Base-by-base conservation (phyloP, 2,113 vertebrate genomes). In the Procavia capensis region DNA sequence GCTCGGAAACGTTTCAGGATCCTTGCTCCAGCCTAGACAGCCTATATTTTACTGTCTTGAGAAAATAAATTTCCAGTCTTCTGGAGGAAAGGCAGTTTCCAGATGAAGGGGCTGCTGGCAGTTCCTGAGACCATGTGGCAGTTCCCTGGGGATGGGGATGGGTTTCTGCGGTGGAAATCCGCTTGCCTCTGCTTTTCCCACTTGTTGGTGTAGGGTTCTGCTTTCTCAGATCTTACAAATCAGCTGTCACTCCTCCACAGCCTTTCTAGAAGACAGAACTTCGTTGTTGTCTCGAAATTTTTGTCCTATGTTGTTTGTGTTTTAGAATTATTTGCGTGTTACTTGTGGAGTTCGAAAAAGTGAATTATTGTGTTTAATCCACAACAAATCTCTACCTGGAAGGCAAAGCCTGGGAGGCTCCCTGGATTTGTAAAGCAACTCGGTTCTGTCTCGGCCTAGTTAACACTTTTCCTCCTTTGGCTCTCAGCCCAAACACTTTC, bases 121-220 rank as follows among this genome's bases (percentile, higher is more conserved):
- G 10, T 45, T 29, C 20, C 43, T 10, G 63, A 61, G 4, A 41
- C 9, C 39, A 39, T 8, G 19, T 22, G 57, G 20, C 22, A 59
- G 24, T 7, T n/a, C 24, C 29, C 22, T 17, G 5, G 16, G 43
- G 2, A 2, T 2, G 43, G 45, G 3, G 24, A 54, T 6, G 22
- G 31, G 27, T 10, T 19, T n/a, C 1, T 16, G 0, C 0, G 20
- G 50, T 3, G 14, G 22, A 36, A 47, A 17, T 24, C 29, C 0
- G 7, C 3, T 3, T 0, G 16, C 41, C 80, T 50, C 59, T 47
- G 13, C 27, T 20, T 74, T 47, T 41, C 36, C 59, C 78, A 4
- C 2, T 1, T 1, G 10, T 17, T 16, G 11, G 9, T 25, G 47
- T 27, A 31, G 54, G 59, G 31, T 19, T 74, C 54, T 27, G 39